Evolutionary conservation across 2,888 invertebrate genomes (phyloP).

Genomic region (Drosophila testacea): DNA sequence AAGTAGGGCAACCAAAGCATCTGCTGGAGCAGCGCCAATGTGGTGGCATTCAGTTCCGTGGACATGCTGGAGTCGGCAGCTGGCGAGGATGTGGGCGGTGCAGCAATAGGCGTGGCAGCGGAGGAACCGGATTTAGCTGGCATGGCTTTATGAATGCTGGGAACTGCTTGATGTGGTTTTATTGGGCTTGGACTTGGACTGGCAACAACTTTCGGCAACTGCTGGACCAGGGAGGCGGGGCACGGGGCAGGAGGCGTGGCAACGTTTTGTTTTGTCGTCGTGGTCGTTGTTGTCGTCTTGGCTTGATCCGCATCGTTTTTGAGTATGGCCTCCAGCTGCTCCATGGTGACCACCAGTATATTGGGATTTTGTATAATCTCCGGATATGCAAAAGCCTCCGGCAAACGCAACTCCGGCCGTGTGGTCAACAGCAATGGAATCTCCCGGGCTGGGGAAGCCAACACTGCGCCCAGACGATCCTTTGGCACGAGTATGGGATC

Average conservation of each 20-base stretch:
- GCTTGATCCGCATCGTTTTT: slow-evolving; percentile 86
- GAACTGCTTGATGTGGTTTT: slow-evolving; percentile 8
- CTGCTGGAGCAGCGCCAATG: slow-evolving; percentile 89
- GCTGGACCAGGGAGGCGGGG: slow-evolving; percentile 16
- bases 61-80: slow-evolving; percentile 85
- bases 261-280: slow-evolving; percentile 3
- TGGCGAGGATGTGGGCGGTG: slow-evolving; percentile 39
- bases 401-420: slow-evolving; percentile 90
- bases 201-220: slow-evolving; percentile 18
- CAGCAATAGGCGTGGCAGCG: slow-evolving; percentile 21
- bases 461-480: slow-evolving; percentile 89
- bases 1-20: slow-evolving; percentile 91
- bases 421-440: slow-evolving; percentile 90
- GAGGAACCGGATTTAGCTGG: slow-evolving; percentile 8
- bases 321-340: slow-evolving; percentile 89
- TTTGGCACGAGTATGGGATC: slow-evolving; percentile 93
- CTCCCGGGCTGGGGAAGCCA: slow-evolving; percentile 90
- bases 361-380: slow-evolving; percentile 91
- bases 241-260: background rate
- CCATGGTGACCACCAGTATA: slow-evolving; percentile 91
- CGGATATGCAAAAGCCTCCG: slow-evolving; percentile 90
- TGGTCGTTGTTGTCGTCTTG: slow-evolving; percentile 1
- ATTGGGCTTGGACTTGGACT: slow-evolving; percentile 28
- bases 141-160: slow-evolving; percentile 3
- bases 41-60: slow-evolving; percentile 89